Percentiles rank a stretch among this genome's conserved stretches.
Evolutionary conservation across 2,797 vertebrate species (phyloP).

Genomic region (Cyprinodon diabolis): DNA sequence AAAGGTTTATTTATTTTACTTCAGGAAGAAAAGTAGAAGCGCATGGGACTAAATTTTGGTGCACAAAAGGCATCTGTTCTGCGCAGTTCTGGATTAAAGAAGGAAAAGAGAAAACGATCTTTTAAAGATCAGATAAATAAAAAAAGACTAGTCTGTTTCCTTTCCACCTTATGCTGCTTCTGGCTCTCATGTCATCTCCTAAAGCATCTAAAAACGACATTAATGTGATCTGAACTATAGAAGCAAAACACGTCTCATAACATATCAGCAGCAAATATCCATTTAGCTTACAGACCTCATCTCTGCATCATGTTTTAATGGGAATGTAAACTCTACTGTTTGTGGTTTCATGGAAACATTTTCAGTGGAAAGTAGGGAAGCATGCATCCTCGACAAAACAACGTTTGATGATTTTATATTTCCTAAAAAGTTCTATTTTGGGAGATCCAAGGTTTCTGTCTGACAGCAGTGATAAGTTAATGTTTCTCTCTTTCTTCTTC

Average conservation of each 20-base stretch:
- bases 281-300: neutral
- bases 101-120: neutral
- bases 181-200: neutral
- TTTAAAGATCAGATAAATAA: conserved; percentile 4
- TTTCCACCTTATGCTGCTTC: neutral
- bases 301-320: neutral
- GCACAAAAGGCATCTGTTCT: neutral
- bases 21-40: neutral
- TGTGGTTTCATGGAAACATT: neutral
- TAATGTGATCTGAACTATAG: neutral
- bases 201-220: neutral
- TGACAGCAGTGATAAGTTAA: neutral
- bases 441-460: neutral
- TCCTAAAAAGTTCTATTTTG: neutral
- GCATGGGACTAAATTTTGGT: neutral
- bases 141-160: neutral
- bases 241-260: neutral
- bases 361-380: neutral
- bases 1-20: neutral
- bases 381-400: neutral
- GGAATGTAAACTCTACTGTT: neutral
- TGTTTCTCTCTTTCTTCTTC: neutral
- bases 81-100: neutral
- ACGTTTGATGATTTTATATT: neutral
- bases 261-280: neutral